Evolutionary conservation across 2,113 vertebrate genomes (phyloP).

Genomic region (Notothenia rossii): DNA sequence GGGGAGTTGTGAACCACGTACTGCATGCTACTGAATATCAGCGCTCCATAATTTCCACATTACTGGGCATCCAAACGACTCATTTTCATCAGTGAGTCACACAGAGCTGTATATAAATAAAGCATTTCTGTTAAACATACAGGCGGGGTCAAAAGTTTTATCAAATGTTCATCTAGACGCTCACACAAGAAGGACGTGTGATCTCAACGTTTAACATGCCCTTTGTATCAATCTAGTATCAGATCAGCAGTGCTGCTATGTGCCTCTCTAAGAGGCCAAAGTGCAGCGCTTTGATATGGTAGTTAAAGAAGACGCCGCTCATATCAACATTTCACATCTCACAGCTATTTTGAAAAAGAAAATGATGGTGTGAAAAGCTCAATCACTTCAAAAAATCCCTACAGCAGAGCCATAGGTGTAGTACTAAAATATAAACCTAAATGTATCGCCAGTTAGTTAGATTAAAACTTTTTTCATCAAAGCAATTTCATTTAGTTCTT

Average conservation of each 20-base stretch:
- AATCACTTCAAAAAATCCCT: too few species aligned
- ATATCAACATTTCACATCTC: not conserved
- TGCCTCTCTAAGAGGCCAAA: not conserved
- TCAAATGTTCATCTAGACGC: not conserved
- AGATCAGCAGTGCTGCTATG: not conserved
- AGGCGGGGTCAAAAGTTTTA: constrained; percentile 36
- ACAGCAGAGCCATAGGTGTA: too few species aligned
- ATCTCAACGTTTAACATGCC: constrained; percentile 39
- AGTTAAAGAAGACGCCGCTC: not conserved
- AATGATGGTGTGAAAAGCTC: too few species aligned
- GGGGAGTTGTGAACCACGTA: constrained; percentile 37
- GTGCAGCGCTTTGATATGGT: not conserved
- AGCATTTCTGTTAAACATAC: constrained; percentile 43
- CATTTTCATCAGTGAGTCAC: constrained; percentile 48
- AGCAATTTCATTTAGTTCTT: too few species aligned
- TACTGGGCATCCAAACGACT: constrained; percentile 23
- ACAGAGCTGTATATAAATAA: constrained; percentile 48
- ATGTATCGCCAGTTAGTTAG: too few species aligned
- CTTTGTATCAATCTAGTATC: not conserved
- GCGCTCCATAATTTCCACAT: constrained; percentile 37
- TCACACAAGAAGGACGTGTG: not conserved
- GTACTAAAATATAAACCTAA: too few species aligned
- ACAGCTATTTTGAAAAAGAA: too few species aligned
- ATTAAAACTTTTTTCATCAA: too few species aligned
- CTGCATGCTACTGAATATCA: constrained; percentile 35